A percentile compares a stretch with the other conserved stretches of the same genome.
Conservation (phyloP, 1,140 invertebrate species). For the Pseudoatta argentina region DNA sequence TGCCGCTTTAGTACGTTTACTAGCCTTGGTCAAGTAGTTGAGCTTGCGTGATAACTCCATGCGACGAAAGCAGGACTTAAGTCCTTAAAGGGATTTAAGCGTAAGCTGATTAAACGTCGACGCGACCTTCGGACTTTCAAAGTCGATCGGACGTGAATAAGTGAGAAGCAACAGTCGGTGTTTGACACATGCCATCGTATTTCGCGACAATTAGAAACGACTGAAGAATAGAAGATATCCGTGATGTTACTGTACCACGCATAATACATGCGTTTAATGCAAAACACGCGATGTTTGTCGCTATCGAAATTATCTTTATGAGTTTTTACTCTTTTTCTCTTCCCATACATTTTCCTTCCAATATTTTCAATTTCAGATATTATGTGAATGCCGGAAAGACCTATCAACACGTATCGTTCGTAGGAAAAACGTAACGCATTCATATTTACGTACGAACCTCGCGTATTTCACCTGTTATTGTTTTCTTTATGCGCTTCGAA, state of each 20-base stretch:
- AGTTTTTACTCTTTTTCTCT: no score
- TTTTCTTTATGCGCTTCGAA: conserved; percentile 20
- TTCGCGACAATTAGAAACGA: conserved; percentile 20
- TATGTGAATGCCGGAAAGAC: not conserved
- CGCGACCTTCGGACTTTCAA: conserved; percentile 64
- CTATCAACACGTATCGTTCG: not conserved
- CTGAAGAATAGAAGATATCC: not conserved
- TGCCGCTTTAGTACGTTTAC: conserved; percentile 60
- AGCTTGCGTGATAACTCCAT: conserved; percentile 72
- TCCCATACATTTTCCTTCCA: not conserved
- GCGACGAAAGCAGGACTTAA: conserved; percentile 68
- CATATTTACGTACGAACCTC: conserved; percentile 34
- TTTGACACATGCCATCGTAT: conserved; percentile 30
- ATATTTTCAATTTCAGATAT: conserved; percentile 32
- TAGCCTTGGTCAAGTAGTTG: conserved; percentile 66
- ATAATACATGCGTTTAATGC: not conserved
- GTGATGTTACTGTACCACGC: not conserved
- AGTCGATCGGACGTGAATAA: conserved; percentile 63
- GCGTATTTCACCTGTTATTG: conserved; percentile 43
- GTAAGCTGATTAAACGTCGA: conserved; percentile 74
- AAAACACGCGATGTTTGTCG: not conserved
- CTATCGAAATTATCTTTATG: not conserved
- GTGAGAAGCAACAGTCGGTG: conserved; percentile 42
- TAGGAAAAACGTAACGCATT: not conserved
- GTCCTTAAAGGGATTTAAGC: conserved; percentile 72